Percentiles rank a stretch among this genome's conserved stretches.
Conservation (phyloP, 2,888 invertebrate genomes). For the Drosophila nr. perissopoda region DNA sequence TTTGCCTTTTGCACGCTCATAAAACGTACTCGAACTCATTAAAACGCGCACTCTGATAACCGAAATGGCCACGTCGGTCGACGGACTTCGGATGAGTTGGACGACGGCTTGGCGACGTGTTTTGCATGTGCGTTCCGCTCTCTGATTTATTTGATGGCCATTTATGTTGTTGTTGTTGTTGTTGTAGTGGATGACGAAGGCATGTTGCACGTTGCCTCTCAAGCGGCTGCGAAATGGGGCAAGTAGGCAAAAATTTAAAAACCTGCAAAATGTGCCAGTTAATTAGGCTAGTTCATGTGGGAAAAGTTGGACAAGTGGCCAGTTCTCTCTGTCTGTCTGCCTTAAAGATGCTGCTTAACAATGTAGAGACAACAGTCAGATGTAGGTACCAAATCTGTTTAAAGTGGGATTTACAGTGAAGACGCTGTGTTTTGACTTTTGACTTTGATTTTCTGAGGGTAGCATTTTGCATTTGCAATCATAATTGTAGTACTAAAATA, state of each 20-base stretch:
- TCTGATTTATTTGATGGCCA: slow-evolving; percentile 76
- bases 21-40: slow-evolving; percentile 80
- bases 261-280: slow-evolving; percentile 45
- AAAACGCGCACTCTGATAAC: slow-evolving; percentile 80
- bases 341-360: not conserved
- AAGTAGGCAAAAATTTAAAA: slow-evolving; percentile 43
- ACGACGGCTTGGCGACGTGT: slow-evolving; percentile 58
- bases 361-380: slow-evolving; percentile 4
- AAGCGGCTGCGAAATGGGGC: slow-evolving; percentile 50
- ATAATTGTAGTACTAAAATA: not conserved
- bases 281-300: slow-evolving; percentile 67
- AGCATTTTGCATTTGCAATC: not conserved
- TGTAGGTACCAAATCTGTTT: not conserved
- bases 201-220: slow-evolving; percentile 51
- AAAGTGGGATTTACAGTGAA: not conserved
- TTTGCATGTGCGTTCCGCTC: slow-evolving; percentile 71
- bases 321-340: slow-evolving; percentile 6
- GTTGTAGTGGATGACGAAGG: slow-evolving; percentile 12
- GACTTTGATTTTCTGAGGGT: not conserved
- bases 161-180: slow-evolving; percentile 11
- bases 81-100: slow-evolving; percentile 17
- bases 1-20: slow-evolving; percentile 70
- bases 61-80: slow-evolving; percentile 62
- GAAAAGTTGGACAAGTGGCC: slow-evolving; percentile 34
- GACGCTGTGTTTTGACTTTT: not conserved